phyloP scores from a whole-genome alignment of 2,113 vertebrate genomes.

The Corythornis vintsioides region DNA sequence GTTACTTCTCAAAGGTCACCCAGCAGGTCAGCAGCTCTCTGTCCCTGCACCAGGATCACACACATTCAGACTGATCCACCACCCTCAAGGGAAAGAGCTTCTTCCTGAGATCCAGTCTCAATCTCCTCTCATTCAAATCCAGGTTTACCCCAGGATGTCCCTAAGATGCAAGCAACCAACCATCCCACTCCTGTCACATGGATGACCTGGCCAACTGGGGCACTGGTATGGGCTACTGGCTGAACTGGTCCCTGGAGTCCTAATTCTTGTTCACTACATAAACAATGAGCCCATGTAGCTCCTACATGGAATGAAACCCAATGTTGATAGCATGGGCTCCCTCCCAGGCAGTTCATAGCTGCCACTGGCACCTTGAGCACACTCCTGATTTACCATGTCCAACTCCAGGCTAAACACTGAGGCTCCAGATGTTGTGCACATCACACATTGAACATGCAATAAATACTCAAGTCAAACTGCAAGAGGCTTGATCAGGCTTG shows the following conservation, averaged over 20 bases:
- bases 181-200: neutral
- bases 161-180: neutral
- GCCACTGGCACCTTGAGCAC: neutral
- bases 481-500: conserved; percentile 13
- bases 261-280: neutral
- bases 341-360: neutral
- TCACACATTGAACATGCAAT: neutral
- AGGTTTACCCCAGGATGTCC: neutral
- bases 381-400: neutral
- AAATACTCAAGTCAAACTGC: neutral
- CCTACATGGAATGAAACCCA: neutral
- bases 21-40: neutral
- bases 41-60: neutral
- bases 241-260: neutral
- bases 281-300: neutral
- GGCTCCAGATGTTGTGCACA: neutral
- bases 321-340: neutral
- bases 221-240: neutral
- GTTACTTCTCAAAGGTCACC: neutral
- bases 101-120: too few relatives aligned
- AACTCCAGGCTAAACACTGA: neutral
- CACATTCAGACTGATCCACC: too few relatives aligned
- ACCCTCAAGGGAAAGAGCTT: too few relatives aligned
- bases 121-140: too few relatives aligned
- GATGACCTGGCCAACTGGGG: neutral